These are phyloP conservation scores for Micromussa lordhowensis DNA, from an alignment of 92 coral and sea anemone species.

Conservation along the genomic window DNA sequence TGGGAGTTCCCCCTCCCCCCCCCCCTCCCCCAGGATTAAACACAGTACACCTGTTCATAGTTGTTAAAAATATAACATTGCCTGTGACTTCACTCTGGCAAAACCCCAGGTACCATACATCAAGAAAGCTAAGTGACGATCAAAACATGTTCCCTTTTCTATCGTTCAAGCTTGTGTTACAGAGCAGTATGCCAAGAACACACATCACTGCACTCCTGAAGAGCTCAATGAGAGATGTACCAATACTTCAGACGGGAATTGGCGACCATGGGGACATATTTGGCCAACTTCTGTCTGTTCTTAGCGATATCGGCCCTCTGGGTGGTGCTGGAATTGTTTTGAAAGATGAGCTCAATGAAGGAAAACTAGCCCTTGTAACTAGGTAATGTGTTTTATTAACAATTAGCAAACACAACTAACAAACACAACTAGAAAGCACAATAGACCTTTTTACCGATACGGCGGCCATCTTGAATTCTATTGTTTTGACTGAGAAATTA, in stretches of 20 bases:
- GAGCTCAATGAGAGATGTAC: conserved; percentile 10
- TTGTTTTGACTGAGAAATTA: too few species aligned
- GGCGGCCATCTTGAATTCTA: too few species aligned
- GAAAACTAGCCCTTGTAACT: conserved; percentile 16
- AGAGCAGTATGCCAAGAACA: conserved; percentile 2
- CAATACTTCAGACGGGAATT: conserved; percentile 13
- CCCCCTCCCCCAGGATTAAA: too few species aligned
- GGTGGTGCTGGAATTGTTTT: conserved; percentile 28
- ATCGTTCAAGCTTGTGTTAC: conserved; percentile 16
- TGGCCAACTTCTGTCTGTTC: not conserved
- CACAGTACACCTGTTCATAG: too few species aligned
- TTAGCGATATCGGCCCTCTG: conserved; percentile 25
- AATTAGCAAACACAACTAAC: too few species aligned
- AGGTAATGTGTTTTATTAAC: not conserved
- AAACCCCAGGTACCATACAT: too few species aligned
- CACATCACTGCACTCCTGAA: conserved; percentile 9
- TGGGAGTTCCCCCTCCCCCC: too few species aligned
- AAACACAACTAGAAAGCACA: too few species aligned
- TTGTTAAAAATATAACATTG: too few species aligned
- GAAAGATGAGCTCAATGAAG: conserved; percentile 1
- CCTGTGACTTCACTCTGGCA: too few species aligned
- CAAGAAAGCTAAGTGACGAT: too few species aligned
- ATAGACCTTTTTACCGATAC: too few species aligned
- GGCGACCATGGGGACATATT: conserved; percentile 12
- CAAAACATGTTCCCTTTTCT: not conserved